phyloP scores from a whole-genome alignment of 2,888 invertebrate genomes.

The Pomacea canaliculata region DNA sequence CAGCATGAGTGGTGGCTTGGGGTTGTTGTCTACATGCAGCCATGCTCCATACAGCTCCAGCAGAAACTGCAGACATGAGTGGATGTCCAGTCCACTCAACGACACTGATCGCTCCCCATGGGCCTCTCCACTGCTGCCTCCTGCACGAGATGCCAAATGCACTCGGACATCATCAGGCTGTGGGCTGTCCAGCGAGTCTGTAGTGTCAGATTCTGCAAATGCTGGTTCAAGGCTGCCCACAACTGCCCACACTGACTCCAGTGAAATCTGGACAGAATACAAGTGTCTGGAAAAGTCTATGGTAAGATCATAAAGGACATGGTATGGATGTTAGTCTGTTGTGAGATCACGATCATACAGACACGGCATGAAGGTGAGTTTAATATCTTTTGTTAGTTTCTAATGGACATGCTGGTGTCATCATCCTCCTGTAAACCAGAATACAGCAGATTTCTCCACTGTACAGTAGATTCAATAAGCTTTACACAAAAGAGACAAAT shows the following conservation, averaged over 20 bases:
- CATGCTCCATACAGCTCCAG: conserved; percentile 90
- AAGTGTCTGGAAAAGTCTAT: background rate
- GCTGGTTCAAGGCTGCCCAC: conserved; percentile 60
- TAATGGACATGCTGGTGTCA: too few relatives aligned
- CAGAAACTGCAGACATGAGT: conserved; percentile 92
- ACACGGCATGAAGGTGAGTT: too few relatives aligned
- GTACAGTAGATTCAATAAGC: too few relatives aligned
- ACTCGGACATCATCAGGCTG: conserved; percentile 15
- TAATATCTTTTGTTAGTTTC: too few relatives aligned
- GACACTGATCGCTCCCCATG: conserved; percentile 62
- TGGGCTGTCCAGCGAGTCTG: conserved; percentile 59
- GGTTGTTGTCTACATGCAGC: conserved; percentile 72
- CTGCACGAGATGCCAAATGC: background rate
- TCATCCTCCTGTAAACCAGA: too few relatives aligned
- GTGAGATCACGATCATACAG: too few relatives aligned
- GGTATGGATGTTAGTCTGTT: too few relatives aligned
- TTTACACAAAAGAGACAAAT: too few relatives aligned
- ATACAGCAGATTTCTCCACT: too few relatives aligned
- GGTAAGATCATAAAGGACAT: background rate
- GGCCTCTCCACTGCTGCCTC: conserved; percentile 39
- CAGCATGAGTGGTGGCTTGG: conserved; percentile 67
- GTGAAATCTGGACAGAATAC: conserved; percentile 53
- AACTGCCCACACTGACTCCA: conserved; percentile 67
- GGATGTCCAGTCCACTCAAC: conserved; percentile 81
- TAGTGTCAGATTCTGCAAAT: conserved; percentile 55